These are phyloP conservation scores for Kryphioiulus occultus DNA, from an alignment of 2,888 invertebrate species.

Conservation along the genomic window DNA sequence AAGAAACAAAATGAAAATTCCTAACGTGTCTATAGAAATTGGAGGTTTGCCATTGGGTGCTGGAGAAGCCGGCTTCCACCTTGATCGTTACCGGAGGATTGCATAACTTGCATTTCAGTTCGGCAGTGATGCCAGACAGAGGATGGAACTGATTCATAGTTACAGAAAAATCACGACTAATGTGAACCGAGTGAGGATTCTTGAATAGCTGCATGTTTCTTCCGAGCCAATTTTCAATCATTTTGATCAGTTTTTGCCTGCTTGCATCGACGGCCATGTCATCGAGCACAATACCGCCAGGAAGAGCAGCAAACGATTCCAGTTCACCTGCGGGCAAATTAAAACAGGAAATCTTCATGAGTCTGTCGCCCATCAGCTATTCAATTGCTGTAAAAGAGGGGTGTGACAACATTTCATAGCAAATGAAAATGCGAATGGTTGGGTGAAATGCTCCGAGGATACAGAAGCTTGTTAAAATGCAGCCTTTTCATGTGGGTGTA, in stretches of 20 bases:
- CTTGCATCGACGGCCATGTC: background rate
- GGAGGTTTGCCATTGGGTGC: background rate
- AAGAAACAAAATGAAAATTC: background rate
- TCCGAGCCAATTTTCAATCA: background rate
- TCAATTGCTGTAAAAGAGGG: no score
- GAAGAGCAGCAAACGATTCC: background rate
- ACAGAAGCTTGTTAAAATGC: background rate
- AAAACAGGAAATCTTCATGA: conserved; percentile 13
- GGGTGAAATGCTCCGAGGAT: background rate
- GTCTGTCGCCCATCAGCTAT: background rate
- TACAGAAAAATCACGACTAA: conserved; percentile 32
- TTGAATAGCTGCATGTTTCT: background rate
- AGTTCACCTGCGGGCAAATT: background rate
- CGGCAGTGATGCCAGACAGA: background rate
- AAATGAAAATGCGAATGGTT: background rate
- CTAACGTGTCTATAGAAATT: background rate
- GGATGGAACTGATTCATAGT: background rate
- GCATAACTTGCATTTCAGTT: background rate
- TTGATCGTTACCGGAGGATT: background rate
- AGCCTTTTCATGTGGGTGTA: conserved; percentile 1
- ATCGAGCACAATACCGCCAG: background rate
- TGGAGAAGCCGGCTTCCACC: background rate
- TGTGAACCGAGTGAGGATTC: background rate
- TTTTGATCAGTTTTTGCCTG: conserved; percentile 18
- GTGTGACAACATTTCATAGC: background rate